phyloP scores from a whole-genome alignment of 2,888 invertebrate species.

The Plebejus argus region DNA sequence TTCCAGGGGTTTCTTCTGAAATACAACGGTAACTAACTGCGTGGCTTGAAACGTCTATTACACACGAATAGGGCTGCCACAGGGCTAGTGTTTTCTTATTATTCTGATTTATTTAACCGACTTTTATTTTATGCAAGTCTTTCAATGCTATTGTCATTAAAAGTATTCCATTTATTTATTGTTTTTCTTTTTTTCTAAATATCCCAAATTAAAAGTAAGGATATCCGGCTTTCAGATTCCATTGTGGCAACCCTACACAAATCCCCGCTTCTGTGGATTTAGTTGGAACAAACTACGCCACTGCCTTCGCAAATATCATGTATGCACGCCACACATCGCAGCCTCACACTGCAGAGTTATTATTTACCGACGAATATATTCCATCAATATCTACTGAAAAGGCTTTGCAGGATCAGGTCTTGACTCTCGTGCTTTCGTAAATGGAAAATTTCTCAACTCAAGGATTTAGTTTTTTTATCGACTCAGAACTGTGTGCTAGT shows the following conservation, averaged over 20 bases:
- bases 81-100: background rate
- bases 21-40: conserved; percentile 65
- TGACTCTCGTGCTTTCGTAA: background rate
- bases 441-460: too few species aligned
- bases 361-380: conserved; percentile 1
- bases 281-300: conserved; percentile 11
- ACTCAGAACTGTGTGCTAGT: too few species aligned
- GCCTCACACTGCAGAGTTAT: background rate
- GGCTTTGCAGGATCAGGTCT: background rate
- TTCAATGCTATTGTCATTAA: background rate
- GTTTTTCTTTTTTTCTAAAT: background rate
- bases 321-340: background rate
- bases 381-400: background rate
- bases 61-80: conserved; percentile 32
- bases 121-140: background rate
- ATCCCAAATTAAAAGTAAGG: background rate
- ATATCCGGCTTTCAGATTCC: background rate
- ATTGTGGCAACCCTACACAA: background rate
- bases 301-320: conserved; percentile 10
- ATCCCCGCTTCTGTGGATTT: conserved; percentile 20
- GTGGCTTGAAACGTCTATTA: conserved; percentile 64
- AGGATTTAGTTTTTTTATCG: too few species aligned
- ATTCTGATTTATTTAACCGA: background rate
- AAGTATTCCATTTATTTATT: background rate
- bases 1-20: conserved; percentile 57